A percentile compares a stretch with the other conserved stretches of the same genome.
These are phyloP conservation scores for Candidula unifasciata DNA, from an alignment of 2,888 invertebrate species.

Conservation along the genomic window DNA sequence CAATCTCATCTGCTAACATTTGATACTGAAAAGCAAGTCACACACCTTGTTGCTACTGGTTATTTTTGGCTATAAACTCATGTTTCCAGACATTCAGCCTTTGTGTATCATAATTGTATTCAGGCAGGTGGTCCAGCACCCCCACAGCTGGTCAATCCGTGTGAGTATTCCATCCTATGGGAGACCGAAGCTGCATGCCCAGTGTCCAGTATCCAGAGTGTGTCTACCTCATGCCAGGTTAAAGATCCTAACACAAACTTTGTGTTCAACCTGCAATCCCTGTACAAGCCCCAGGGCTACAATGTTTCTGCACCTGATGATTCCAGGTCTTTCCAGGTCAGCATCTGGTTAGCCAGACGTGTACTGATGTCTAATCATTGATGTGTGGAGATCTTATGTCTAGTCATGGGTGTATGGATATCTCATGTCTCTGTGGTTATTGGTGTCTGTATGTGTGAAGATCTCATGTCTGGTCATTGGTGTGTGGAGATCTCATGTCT, in stretches of 20 bases:
- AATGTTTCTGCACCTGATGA: slow-evolving; percentile 51
- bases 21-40: too few species aligned
- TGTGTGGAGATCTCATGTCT: too few species aligned
- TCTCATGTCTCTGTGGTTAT: too few species aligned
- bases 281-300: slow-evolving; percentile 61
- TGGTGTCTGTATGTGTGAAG: too few species aligned
- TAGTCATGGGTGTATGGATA: too few species aligned
- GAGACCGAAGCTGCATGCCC: slow-evolving; percentile 73
- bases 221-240: slow-evolving; percentile 58
- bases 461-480: too few species aligned
- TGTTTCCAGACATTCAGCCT: too few species aligned
- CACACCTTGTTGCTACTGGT: too few species aligned
- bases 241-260: slow-evolving; percentile 68
- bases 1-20: too few species aligned
- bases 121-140: slow-evolving; percentile 60
- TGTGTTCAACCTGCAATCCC: slow-evolving; percentile 66
- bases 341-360: not conserved
- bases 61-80: too few species aligned
- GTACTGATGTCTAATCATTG: too few species aligned
- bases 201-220: slow-evolving; percentile 51
- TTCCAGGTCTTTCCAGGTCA: slow-evolving; percentile 60
- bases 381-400: too few species aligned
- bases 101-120: not conserved
- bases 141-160: slow-evolving; percentile 62
- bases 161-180: slow-evolving; percentile 72